Evolutionary conservation across 2,888 invertebrate species (phyloP), one percentile per base, ranked within the genome.

Genomic region (Syrista parreyssii): DNA sequence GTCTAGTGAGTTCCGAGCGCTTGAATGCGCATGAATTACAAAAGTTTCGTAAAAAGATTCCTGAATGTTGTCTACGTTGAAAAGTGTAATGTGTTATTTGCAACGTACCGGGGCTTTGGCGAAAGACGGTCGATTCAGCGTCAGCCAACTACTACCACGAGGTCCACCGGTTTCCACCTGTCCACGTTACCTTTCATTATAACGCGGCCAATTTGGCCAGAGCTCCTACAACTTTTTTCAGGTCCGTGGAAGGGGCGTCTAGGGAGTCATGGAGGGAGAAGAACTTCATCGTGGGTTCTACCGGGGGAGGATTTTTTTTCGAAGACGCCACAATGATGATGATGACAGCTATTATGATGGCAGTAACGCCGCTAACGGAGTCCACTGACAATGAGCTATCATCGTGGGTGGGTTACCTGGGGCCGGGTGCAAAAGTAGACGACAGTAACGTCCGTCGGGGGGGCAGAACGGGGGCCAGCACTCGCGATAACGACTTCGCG

Each of bases 171-270:
- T 75, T 69, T 76, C 77, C 84, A 88, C 86, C 86, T 88, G 86
- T 77, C 71, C 71, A 33, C 71, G 71, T 71, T 71, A 84, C 76
- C 79, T 82, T 83, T 85, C 84, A 85, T 88, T 88, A 89, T 89
- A 85, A 86, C 84, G 82, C 71, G 86, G 88, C 84, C 85, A 84
- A 71, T 71, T 33, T 33, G 71, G 71, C 85, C 84, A 78, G 87
- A 9, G 87, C 85, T 88, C 90, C 88, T 89, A 89, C 86, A 89
- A 83, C 80, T 82, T 86, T 82, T 82, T 33, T 79, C 85, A 86
- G 84, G 76, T 78, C 81, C 79, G 78, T 82, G 81, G 84, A 83
- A 83, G 75, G 80, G 83, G 85, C 83, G 75, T 72, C 76, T 68
- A 31, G 40, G 71, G 35, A 79, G 34, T 68, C 71, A 68, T 78